phyloP scores from a whole-genome alignment of 23 tunicate genomes.

The Botrylloides violaceus region DNA sequence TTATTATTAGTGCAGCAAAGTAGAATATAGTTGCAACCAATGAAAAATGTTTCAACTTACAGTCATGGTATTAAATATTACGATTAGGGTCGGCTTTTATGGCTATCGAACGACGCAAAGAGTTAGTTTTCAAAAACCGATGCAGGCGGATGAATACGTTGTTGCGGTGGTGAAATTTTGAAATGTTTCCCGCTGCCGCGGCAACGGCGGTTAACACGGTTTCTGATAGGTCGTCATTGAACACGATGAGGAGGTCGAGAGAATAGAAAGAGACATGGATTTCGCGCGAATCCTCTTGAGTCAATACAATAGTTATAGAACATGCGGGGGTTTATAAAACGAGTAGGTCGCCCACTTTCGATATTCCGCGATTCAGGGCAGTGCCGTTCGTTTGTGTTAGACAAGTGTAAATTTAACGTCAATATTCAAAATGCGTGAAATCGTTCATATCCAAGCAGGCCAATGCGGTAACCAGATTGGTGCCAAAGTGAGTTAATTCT shows the following conservation, averaged over 20 bases:
- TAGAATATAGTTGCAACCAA: too few species aligned
- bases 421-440: slow-evolving; percentile 74
- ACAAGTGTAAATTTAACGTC: not conserved
- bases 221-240: not conserved
- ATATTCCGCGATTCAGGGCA: not conserved
- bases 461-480: slow-evolving; percentile 99
- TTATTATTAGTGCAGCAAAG: too few species aligned
- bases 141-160: slow-evolving; percentile 15
- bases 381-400: not conserved
- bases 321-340: not conserved
- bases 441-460: slow-evolving; percentile 97
- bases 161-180: not conserved
- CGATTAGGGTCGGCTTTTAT: too few species aligned
- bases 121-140: too few species aligned
- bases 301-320: not conserved
- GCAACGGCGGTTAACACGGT: slow-evolving; percentile 19
- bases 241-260: not conserved
- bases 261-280: slow-evolving; percentile 4
- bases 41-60: too few species aligned
- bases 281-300: not conserved
- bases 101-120: too few species aligned
- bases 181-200: slow-evolving; percentile 15
- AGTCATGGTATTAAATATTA: too few species aligned
- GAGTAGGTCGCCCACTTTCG: not conserved
- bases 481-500: slow-evolving; percentile 66